Evolutionary conservation across 2,113 vertebrate species (phyloP), one percentile per base, ranked within the genome.

Genomic region (Heloderma charlesbogerti): DNA sequence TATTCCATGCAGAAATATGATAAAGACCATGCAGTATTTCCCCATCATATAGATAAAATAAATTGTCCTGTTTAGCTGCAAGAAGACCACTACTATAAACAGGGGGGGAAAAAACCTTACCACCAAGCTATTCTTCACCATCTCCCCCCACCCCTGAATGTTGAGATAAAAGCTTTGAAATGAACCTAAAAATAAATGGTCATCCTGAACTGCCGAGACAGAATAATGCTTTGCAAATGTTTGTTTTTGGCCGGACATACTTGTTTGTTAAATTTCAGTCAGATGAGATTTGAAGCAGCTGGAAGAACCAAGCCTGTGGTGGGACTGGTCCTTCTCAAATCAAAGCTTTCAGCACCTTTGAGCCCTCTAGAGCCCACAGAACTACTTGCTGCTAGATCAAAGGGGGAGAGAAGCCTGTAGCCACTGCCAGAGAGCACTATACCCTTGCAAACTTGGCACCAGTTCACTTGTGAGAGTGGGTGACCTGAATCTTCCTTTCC

Each of bases 211-310:
- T 87, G 75, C 92, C 86, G 84, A 94, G 60, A 77, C 69, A 37
- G 66, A 71, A 90, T 91, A 91, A 91, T 91, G 27, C 66, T 92
- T 93, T 45, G 34, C 48, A 93, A 94, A 92, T 93, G 89, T 89
- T 71, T 71, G 13, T 77, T 45, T 91, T 92, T 86, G 4, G 88
- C 86, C 92, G 67, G 10, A 80, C 67, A 0, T 82, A 57, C 72
- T 91, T 84, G 51, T 84, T 95, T 94, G 89, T 78, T 85, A 10
- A 92, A 80, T 87, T 94, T 87, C 86, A 90, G 81, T 54, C 78
- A 86, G 91, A 86, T 0, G 63, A 87, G 84, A 57, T 90, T 83
- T 86, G 92, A 91, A 94, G 90, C 89, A 94, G 89, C 88, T 93
- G 89, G 89, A 67, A 88, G 43, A 86, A 86, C 84, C 20, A 84